phyloP scores from a whole-genome alignment of 2,888 invertebrate species.

The Nomada fabriciana region DNA sequence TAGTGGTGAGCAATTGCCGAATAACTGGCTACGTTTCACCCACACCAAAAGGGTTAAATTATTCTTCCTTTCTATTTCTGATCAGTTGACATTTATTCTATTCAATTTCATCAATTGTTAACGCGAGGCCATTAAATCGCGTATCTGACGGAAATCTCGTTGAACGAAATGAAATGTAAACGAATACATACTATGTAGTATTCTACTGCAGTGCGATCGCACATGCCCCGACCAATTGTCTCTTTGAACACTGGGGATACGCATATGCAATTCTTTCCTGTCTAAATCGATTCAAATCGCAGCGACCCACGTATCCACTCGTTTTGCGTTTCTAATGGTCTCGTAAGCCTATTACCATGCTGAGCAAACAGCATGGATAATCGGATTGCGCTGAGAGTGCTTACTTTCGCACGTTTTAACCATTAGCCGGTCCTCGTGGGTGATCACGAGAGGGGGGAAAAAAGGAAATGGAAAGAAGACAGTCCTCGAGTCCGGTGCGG shows the following conservation, averaged over 20 bases:
- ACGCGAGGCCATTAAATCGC: no score
- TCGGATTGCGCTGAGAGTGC: constrained; percentile 78
- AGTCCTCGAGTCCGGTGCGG: constrained; percentile 8
- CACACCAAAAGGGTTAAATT: no score
- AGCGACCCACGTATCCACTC: constrained; percentile 35
- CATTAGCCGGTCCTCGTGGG: constrained; percentile 66
- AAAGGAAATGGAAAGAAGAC: not conserved
- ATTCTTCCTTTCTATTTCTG: no score
- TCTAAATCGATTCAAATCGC: constrained; percentile 15
- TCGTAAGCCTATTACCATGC: constrained; percentile 76
- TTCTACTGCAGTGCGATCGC: no score
- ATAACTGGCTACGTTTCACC: no score
- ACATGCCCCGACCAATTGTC: constrained; percentile 15
- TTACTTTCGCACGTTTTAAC: constrained; percentile 81
- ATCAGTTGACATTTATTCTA: no score
- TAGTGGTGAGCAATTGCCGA: no score
- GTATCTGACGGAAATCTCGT: no score
- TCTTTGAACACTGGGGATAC: not conserved
- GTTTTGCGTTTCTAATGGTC: constrained; percentile 45
- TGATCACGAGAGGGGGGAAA: not conserved
- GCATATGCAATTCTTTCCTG: not conserved
- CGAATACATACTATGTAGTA: no score
- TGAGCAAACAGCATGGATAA: constrained; percentile 76
- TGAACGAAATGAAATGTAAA: no score
- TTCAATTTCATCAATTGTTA: no score